These are phyloP conservation scores for Drosophila melanogaster DNA, from an alignment of 1,140 invertebrate species.

Conservation along the genomic window Release_6_plus_ISO1_MT NT_033777.3:17046501-17047000, in stretches of 20 bases:
- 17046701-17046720: conserved; percentile 84
- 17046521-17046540: neutral
- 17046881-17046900: conserved; percentile 75
- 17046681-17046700: conserved; percentile 86
- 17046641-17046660: conserved; percentile 85
- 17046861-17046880: conserved; percentile 78
- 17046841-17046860: conserved; percentile 74
- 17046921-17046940: conserved; percentile 54
- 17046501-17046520: neutral
- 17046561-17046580: conserved; percentile 86
- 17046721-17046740: conserved; percentile 72
- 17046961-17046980: conserved; percentile 69
- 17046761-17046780: conserved; percentile 78
- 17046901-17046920: conserved; percentile 45
- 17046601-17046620: conserved; percentile 86
- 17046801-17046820: neutral
- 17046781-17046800: conserved; percentile 83
- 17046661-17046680: conserved; percentile 85
- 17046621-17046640: conserved; percentile 85
- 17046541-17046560: conserved; percentile 86
- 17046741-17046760: conserved; percentile 65
- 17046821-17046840: neutral
- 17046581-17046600: conserved; percentile 84
- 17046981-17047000: conserved; percentile 79
- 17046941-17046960: conserved; percentile 78